These are phyloP conservation scores for Sarcophaga peregrina DNA, from an alignment of 1,140 invertebrate species.

Conservation along the genomic window DNA sequence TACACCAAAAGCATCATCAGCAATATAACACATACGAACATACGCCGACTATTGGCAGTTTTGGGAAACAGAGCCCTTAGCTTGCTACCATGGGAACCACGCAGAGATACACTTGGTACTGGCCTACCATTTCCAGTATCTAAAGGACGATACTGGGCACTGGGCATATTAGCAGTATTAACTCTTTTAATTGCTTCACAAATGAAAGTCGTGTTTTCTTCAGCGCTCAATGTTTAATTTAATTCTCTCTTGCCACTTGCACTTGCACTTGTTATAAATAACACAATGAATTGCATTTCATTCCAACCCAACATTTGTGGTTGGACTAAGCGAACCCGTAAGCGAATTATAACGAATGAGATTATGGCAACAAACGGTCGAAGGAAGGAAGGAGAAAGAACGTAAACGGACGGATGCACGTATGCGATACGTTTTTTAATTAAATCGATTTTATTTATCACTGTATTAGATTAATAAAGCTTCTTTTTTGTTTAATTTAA, in stretches of 20 bases:
- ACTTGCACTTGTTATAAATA: slow-evolving; percentile 21
- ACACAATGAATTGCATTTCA: not conserved
- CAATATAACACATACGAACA: slow-evolving; percentile 14
- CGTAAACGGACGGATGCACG: too few species aligned
- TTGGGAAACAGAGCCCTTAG: slow-evolving; percentile 12
- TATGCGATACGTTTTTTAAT: too few species aligned
- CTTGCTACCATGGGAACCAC: not conserved
- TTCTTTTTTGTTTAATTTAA: too few species aligned
- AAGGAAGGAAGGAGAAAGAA: too few species aligned
- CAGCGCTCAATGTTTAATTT: not conserved
- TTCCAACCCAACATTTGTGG: not conserved
- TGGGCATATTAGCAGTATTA: slow-evolving; percentile 50
- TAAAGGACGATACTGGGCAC: slow-evolving; percentile 58
- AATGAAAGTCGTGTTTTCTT: not conserved
- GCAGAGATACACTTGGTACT: slow-evolving; percentile 37
- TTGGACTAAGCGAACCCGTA: not conserved
- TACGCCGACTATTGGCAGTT: slow-evolving; percentile 19
- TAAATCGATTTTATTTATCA: too few species aligned
- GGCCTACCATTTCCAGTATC: slow-evolving; percentile 21
- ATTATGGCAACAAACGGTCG: too few species aligned
- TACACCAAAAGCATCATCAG: slow-evolving; percentile 20
- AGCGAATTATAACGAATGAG: too few species aligned
- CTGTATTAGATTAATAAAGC: too few species aligned
- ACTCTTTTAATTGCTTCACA: slow-evolving; percentile 1
- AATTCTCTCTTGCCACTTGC: not conserved